phyloP scores from a whole-genome alignment of 2,113 vertebrate species.

The Hippocampus guttulatus region DNA sequence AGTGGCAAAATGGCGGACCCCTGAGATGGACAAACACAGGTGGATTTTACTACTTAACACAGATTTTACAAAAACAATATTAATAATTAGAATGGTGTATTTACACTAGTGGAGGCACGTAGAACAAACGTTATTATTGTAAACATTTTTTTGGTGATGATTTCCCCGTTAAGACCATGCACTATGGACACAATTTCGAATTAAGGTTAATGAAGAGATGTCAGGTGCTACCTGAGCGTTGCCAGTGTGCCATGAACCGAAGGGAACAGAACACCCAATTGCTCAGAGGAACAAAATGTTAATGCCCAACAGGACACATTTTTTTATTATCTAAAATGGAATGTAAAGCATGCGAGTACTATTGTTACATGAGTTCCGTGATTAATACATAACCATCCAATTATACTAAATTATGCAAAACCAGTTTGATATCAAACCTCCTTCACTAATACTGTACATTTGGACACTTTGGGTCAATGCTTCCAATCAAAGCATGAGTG shows the following conservation, averaged over 20 bases:
- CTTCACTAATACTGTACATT: background rate
- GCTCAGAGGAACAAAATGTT: background rate
- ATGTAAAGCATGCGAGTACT: background rate
- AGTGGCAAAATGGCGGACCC: too few relatives aligned
- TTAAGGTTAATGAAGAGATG: background rate
- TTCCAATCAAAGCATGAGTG: conserved; percentile 2
- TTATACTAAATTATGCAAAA: background rate
- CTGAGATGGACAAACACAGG: too few relatives aligned
- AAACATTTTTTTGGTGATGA: too few relatives aligned
- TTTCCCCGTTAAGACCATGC: background rate
- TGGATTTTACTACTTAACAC: too few relatives aligned
- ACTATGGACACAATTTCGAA: background rate
- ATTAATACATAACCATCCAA: background rate
- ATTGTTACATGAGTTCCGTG: background rate
- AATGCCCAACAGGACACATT: background rate
- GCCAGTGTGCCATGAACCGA: background rate
- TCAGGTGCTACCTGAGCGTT: background rate
- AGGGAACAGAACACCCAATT: background rate
- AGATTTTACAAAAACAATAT: too few relatives aligned
- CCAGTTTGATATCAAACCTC: background rate
- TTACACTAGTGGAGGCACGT: too few relatives aligned
- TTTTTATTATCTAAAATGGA: background rate
- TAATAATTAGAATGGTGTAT: too few relatives aligned
- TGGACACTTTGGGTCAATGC: background rate
- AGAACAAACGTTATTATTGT: too few relatives aligned